These are phyloP conservation scores for Anser brachyrhynchus DNA, from an alignment of 2,113 vertebrate genomes.

Conservation along the genomic window DNA sequence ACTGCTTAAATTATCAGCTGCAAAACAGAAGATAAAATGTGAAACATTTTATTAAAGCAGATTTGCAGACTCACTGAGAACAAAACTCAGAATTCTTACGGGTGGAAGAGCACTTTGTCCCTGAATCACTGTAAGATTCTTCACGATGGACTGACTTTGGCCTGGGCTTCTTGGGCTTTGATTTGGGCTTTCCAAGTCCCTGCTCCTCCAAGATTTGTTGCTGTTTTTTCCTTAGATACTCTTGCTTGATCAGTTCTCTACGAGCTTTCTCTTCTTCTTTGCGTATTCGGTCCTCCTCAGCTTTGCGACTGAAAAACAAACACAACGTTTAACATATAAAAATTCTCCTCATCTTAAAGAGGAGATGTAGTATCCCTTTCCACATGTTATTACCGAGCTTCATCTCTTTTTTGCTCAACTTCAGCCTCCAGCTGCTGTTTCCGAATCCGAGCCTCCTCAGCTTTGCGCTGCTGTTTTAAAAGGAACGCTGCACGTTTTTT, in stretches of 20 bases:
- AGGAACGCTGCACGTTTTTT: constrained; percentile 94
- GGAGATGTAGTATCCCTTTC: not conserved
- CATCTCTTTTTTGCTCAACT: constrained; percentile 90
- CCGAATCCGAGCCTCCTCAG: constrained; percentile 87
- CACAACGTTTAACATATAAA: fast-evolving
- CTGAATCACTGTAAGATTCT: constrained; percentile 82
- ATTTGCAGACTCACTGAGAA: not conserved
- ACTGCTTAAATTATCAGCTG: constrained; percentile 88
- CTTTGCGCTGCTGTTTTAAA: constrained; percentile 94
- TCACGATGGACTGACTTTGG: constrained; percentile 91
- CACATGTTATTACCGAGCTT: constrained; percentile 80
- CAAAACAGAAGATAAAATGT: not conserved
- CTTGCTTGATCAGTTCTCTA: constrained; percentile 95
- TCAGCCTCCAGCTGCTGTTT: constrained; percentile 91
- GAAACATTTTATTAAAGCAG: not conserved
- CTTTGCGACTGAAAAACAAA: constrained; percentile 83
- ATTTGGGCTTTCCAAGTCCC: constrained; percentile 85
- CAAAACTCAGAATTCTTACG: constrained; percentile 71
- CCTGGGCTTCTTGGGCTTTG: constrained; percentile 82
- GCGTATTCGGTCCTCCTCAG: constrained; percentile 91
- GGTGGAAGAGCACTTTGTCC: constrained; percentile 84
- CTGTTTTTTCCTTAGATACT: constrained; percentile 92
- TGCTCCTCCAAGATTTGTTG: constrained; percentile 93
- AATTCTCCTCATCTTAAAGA: not conserved
- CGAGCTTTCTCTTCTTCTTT: constrained; percentile 96